Evolutionary conservation across 2,113 vertebrate genomes (phyloP).

Genomic region (human): DNA sequence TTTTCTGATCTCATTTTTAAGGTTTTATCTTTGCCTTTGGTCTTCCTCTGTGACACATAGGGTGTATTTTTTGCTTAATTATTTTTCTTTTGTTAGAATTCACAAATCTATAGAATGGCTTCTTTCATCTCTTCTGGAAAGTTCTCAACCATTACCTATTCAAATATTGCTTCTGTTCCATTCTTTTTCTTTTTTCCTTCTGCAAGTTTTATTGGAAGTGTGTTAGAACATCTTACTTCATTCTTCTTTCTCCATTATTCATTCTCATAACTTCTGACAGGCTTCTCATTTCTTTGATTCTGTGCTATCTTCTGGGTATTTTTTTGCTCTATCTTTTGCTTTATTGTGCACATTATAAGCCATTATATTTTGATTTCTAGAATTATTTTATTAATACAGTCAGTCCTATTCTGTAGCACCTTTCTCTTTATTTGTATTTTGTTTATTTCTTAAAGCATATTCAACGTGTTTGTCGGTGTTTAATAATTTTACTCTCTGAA

Average conservation of each 20-base stretch:
- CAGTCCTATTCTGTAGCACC: not conserved
- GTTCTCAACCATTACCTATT: not conserved
- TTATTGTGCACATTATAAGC: not conserved
- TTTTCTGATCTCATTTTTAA: not conserved
- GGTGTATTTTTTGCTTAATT: not conserved
- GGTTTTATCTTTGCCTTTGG: not conserved
- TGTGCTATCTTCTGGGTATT: not conserved
- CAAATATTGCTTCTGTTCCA: not conserved
- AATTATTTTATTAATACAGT: not conserved
- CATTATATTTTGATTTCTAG: not conserved
- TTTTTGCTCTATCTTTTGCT: not conserved
- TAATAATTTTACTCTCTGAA: not conserved
- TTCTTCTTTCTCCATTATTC: not conserved
- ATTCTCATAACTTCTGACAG: not conserved
- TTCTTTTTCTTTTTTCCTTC: not conserved
- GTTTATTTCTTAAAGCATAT: not conserved
- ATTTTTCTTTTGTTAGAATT: not conserved
- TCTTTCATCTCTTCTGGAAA: conserved; percentile 1
- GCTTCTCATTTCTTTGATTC: not conserved
- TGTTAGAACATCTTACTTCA: not conserved
- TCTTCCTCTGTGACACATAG: not conserved
- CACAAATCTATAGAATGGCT: not conserved
- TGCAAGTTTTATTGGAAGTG: not conserved
- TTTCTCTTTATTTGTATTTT: not conserved
- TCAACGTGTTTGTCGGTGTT: not conserved